phyloP scores from a whole-genome alignment of 2,797 vertebrate genomes.

The Malurus leucopterus region DNA sequence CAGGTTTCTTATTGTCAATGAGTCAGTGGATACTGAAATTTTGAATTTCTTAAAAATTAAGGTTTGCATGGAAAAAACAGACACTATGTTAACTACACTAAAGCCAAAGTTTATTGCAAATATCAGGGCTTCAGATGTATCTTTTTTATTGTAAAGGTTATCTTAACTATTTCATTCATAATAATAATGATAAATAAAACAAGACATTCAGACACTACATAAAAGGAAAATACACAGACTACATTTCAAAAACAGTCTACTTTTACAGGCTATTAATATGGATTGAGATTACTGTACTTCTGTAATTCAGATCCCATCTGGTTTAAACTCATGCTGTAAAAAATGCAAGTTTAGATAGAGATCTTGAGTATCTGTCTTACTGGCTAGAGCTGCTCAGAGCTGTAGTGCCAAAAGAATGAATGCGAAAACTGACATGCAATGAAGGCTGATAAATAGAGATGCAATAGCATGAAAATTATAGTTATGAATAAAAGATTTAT shows the following conservation, averaged over 20 bases:
- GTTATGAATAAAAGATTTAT: constrained; percentile 56
- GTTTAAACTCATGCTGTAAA: constrained; percentile 10
- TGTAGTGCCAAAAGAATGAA: constrained; percentile 19
- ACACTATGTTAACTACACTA: background rate
- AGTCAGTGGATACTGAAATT: background rate
- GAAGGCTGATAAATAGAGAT: constrained; percentile 50
- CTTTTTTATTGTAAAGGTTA: background rate
- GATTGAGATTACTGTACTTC: background rate
- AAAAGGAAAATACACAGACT: background rate
- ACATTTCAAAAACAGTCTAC: background rate
- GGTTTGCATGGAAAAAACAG: background rate
- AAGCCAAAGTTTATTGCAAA: background rate
- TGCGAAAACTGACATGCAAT: constrained; percentile 22
- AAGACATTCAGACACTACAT: background rate
- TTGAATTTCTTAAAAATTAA: background rate
- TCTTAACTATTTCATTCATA: background rate
- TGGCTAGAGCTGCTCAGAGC: background rate
- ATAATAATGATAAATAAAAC: constrained; percentile 25
- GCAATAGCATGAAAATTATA: constrained; percentile 48
- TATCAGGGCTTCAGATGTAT: background rate
- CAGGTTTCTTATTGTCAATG: background rate
- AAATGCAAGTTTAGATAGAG: constrained; percentile 15
- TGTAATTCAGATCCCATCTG: constrained; percentile 13
- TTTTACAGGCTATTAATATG: background rate
- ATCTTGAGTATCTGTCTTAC: background rate